Evolutionary conservation across 2,888 invertebrate genomes (phyloP).

Genomic region (Phyllotreta striolata): DNA sequence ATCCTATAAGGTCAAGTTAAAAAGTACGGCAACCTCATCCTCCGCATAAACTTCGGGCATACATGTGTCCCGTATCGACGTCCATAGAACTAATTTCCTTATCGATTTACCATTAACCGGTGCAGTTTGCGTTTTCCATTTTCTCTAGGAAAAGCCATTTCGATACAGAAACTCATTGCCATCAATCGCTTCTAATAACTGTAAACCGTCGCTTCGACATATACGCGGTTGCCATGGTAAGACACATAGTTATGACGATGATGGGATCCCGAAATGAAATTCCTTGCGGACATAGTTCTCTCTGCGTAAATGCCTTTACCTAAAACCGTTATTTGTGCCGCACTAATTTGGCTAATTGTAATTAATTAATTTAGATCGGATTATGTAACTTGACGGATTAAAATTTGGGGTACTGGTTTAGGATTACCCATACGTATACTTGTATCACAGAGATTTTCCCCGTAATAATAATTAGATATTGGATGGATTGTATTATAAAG

Average conservation of each 20-base stretch:
- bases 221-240: conserved; percentile 21
- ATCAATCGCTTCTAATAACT: conserved; percentile 20
- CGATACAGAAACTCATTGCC: conserved; percentile 15
- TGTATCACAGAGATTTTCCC: neutral
- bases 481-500: too few species aligned
- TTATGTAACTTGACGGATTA: neutral
- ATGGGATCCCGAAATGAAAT: conserved; percentile 3
- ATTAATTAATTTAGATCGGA: conserved; percentile 8
- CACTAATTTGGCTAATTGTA: conserved; percentile 21
- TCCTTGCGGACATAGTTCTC: conserved; percentile 13
- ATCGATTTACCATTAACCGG: conserved; percentile 9
- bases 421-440: neutral
- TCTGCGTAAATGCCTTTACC: conserved; percentile 17
- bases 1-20: too few species aligned
- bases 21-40: too few species aligned
- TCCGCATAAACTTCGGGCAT: too few species aligned
- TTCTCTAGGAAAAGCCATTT: conserved; percentile 16
- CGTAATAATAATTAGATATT: too few species aligned
- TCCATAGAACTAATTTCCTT: neutral
- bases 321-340: conserved; percentile 11
- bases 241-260: conserved; percentile 12
- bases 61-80: too few species aligned
- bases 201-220: conserved; percentile 10
- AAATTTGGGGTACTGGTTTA: neutral
- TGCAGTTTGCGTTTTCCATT: conserved; percentile 16